phyloP scores from a whole-genome alignment of 1,140 invertebrate genomes.

The Homarus americanus region DNA sequence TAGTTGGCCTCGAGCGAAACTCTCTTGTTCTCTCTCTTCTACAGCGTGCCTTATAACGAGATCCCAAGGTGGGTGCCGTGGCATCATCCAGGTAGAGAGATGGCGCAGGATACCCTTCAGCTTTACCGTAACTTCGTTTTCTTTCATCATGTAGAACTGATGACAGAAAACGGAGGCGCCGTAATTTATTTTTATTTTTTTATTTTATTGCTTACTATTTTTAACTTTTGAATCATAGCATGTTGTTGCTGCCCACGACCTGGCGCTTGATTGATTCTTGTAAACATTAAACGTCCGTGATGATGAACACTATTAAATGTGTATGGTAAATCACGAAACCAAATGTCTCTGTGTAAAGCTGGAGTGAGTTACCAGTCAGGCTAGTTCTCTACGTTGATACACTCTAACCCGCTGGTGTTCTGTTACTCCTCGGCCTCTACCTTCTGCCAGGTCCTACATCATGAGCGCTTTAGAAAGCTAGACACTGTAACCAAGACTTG shows the following conservation, averaged over 20 bases:
- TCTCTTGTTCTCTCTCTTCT: conserved; percentile 63
- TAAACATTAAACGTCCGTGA: conserved; percentile 12
- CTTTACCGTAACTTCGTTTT: conserved; percentile 54
- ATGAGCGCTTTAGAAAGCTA: not conserved
- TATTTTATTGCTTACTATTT: too few relatives aligned
- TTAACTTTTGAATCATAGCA: too few relatives aligned
- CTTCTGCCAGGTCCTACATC: not conserved
- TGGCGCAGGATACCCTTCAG: conserved; percentile 59
- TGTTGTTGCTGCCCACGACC: conserved; percentile 22
- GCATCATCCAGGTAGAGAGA: conserved; percentile 48
- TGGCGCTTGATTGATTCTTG: conserved; percentile 5
- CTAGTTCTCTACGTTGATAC: not conserved
- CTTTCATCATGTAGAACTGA: conserved; percentile 36
- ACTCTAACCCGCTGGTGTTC: not conserved
- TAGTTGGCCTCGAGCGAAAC: conserved; percentile 44
- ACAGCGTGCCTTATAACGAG: conserved; percentile 62
- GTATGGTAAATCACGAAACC: not conserved
- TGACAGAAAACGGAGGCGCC: not conserved
- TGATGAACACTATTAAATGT: not conserved
- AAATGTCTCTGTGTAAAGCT: not conserved
- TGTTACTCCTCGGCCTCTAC: not conserved
- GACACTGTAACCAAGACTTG: not conserved
- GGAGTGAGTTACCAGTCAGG: conserved; percentile 2
- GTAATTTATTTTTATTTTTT: conserved; percentile 26
- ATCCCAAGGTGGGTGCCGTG: conserved; percentile 60